Percentiles rank a stretch among this genome's conserved stretches.
Evolutionary conservation across 2,797 vertebrate species (phyloP).

Genomic region (Pseudotriccus pelzelni): DNA sequence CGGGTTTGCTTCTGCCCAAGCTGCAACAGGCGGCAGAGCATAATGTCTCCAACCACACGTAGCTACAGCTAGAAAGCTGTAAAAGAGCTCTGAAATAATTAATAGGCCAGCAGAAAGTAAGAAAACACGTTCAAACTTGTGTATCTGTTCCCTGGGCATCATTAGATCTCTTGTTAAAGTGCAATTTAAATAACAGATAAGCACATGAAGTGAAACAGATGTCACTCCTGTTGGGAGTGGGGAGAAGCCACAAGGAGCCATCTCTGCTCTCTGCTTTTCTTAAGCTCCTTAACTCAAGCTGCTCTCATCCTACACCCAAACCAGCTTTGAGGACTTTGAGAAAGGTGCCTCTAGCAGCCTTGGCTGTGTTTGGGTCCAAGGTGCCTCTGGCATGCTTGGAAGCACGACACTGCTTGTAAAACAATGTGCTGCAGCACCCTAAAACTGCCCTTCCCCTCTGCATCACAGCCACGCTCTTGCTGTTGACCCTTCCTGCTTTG

Average conservation of each 20-base stretch:
- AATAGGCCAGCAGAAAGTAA: background rate
- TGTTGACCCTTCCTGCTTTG: background rate
- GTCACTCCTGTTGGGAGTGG: background rate
- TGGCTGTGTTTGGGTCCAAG: background rate
- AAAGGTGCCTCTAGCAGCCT: background rate
- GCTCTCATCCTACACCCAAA: background rate
- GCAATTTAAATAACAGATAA: constrained; percentile 33
- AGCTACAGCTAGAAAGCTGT: background rate
- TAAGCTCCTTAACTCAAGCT: background rate
- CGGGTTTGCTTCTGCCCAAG: background rate
- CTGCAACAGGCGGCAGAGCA: background rate
- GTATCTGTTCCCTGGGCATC: background rate
- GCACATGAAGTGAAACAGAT: background rate
- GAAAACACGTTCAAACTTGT: background rate
- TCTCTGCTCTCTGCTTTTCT: background rate
- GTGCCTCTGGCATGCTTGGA: background rate
- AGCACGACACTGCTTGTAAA: background rate
- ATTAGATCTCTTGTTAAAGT: constrained; percentile 3
- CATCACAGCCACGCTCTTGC: accelerated
- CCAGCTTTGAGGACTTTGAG: background rate
- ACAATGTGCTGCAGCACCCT: background rate
- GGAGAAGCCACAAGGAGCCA: background rate
- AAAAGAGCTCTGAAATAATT: background rate
- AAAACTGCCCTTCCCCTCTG: background rate
- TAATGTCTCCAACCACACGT: background rate